Evolutionary conservation across 1,140 invertebrate genomes (phyloP), one percentile per base, ranked within the genome.

Genomic region (Drosophila sturtevanti): DNA sequence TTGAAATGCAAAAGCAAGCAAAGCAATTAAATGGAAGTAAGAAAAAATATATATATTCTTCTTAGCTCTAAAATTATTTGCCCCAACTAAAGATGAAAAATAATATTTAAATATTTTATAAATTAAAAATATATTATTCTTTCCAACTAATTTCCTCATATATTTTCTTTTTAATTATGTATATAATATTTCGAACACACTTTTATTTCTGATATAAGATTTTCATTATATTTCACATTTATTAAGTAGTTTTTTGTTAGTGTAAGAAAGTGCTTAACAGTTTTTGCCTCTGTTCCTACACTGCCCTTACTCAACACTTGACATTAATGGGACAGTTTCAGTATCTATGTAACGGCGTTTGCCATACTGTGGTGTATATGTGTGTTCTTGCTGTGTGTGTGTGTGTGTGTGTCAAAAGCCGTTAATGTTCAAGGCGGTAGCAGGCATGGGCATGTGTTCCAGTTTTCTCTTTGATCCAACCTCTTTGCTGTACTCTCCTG

Each of bases 381-480:
- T 41, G 38, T 14, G n/a, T 14, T n/a, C n/a, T n/a, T n/a, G n/a
- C 14, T 52, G 61, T 51, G 21, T 35, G 14, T 35, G 9, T 14
- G 61, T 31, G 61, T 51, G 11, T 68, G 72, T 73, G 75, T 56
- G 41, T 77, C 75, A 77, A 74, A 77, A 77, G 71, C 71, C 74
- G 75, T 77, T 77, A 74, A 70, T 72, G 54, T 56, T 56, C 31
- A 27, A 56, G 16, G 31, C 54, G 54, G 54, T 14, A 16, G 27
- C 24, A 16, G 27, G 6, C 59, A 27, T 24, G 54, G 38, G 44
- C 52, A 37, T 18, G 24, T 77, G 75, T 75, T 48, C 75, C 75
- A 78, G 59, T 60, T 78, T 78, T 63, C 66, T n/a, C 75, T 78
- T 78, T 78, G 75, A 78, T 78, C 75, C 41, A 65, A 72, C 75